Evolutionary conservation across 2,113 vertebrate genomes (phyloP).

Genomic region (Pelusios castaneus): DNA sequence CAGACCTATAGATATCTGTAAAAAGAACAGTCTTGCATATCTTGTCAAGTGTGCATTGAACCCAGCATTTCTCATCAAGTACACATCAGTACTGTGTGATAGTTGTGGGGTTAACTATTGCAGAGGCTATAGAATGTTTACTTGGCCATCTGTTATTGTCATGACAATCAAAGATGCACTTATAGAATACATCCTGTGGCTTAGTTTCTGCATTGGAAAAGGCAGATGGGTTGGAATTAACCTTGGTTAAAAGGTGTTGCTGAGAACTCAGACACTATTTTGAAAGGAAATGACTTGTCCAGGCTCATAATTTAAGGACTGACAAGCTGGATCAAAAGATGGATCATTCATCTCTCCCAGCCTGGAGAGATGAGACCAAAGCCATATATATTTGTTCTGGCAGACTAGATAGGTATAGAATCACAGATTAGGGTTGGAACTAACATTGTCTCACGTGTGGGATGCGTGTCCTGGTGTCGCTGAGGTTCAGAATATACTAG

Average conservation of each 20-base stretch:
- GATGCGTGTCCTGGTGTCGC: neutral
- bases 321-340: accelerated
- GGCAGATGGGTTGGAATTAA: neutral
- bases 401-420: neutral
- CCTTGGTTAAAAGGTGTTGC: accelerated
- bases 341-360: neutral
- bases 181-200: neutral
- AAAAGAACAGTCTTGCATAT: neutral
- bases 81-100: no score
- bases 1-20: neutral
- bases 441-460: neutral
- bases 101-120: no score
- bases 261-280: accelerated
- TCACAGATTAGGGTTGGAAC: neutral
- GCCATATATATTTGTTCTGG: neutral
- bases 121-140: neutral
- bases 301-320: neutral
- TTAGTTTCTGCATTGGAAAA: neutral
- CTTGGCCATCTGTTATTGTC: neutral
- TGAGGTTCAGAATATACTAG: neutral
- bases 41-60: neutral
- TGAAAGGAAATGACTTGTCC: neutral
- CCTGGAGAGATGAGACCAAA: neutral
- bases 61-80: neutral
- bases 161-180: neutral